Evolutionary conservation across 2,113 vertebrate genomes (phyloP).

Genomic region (Coturnix japonica): DNA sequence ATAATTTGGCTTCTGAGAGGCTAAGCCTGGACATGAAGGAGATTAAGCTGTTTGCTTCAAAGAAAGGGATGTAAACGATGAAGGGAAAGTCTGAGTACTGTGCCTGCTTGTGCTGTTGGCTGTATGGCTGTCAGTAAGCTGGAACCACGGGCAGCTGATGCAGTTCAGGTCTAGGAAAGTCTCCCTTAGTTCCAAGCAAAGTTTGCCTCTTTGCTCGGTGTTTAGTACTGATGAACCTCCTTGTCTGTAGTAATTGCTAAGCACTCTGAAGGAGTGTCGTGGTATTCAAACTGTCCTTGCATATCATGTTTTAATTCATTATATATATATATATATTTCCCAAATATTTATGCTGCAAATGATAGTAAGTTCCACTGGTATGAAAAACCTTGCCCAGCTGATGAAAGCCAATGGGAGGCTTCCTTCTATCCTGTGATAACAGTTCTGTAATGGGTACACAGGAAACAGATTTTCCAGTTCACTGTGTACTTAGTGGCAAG

Average conservation of each 20-base stretch:
- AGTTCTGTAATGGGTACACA: background rate
- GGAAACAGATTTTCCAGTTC: constrained; percentile 54
- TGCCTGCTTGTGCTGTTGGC: background rate
- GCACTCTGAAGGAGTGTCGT: background rate
- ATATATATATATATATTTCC: background rate
- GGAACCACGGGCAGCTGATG: background rate
- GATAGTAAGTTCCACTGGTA: constrained; percentile 27
- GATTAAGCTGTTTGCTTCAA: background rate
- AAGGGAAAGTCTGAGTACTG: background rate
- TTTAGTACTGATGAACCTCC: background rate
- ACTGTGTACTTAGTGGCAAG: background rate
- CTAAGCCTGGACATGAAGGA: background rate
- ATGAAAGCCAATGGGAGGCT: constrained; percentile 10
- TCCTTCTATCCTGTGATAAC: background rate
- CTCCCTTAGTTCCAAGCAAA: background rate
- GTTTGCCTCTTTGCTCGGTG: background rate
- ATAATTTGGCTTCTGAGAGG: background rate
- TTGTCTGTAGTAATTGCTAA: background rate
- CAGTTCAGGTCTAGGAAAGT: background rate
- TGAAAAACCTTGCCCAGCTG: constrained; percentile 23
- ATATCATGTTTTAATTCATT: background rate
- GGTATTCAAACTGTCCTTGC: background rate
- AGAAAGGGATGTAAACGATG: background rate
- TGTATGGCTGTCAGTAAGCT: background rate
- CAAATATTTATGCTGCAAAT: background rate